Evolutionary conservation across 2,888 invertebrate species (phyloP), one percentile per base, ranked within the genome.

Genomic region (Catotricha subobsoleta): DNA sequence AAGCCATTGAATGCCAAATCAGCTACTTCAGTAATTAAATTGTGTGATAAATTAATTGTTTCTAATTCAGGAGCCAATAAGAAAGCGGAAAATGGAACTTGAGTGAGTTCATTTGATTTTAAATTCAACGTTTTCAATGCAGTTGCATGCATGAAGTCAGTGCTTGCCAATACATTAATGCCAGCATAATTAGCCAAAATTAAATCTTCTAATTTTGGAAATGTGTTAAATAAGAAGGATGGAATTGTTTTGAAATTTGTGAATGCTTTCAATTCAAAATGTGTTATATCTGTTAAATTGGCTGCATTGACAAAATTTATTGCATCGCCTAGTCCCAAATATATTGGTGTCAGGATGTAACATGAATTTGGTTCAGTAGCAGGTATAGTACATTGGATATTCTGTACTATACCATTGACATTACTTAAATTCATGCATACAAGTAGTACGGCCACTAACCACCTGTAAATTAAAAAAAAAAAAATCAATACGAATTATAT

Each of bases 141-240:
- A 10, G 36, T 8, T 9, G 36, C 36, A 20, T 36, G 23, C 2
- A 36, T 12, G 15, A 36, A 36, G 23, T 36, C 36, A 16, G 36
- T 23, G 13, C 15, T 9, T 3, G 36, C 10, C 19, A 36, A 23
- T 15, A 16, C 16, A 10, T 15, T 15, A 10, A 36, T 23, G 10
- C 16, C 20, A 10, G 36, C 21, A 25, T 36, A 36, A 36, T 36
- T 36, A n/a, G 36, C 36, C 36, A 36, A 25, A 10, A 36, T 20
- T 12, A 36, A 25, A 25, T 36, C 36, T 12, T 36, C 6, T 9
- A 36, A 15, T 4, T 36, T 36, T 8, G 36, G 36, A 25, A 36
- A 36, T 20, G 16, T 20, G 25, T 21, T 23, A 21, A 21, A 36
- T 13, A 36, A 21, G 2, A 36, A 25, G 3, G 36, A 16, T 16